Evolutionary conservation across 2,888 invertebrate genomes (phyloP).

Genomic region (Yponomeuta plumbellus): DNA sequence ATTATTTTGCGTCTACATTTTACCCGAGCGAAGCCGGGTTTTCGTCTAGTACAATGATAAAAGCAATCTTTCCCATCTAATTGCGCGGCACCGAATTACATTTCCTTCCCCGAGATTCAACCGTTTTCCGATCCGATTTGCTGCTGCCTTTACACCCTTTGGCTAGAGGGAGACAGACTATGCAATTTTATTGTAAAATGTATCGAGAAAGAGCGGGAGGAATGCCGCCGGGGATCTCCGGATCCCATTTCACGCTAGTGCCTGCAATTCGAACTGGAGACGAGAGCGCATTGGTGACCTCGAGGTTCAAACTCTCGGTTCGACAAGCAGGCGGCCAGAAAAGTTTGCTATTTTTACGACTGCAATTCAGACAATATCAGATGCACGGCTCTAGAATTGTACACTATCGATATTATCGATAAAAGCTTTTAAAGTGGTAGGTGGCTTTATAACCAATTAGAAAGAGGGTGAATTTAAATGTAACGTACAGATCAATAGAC

Average conservation of each 20-base stretch:
- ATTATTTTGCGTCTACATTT: too few species aligned
- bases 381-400: background rate
- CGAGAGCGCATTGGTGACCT: background rate
- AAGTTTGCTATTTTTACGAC: background rate
- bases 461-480: too few species aligned
- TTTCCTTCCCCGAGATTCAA: background rate
- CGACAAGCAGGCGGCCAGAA: background rate
- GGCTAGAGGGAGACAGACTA: background rate
- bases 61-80: constrained; percentile 1
- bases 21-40: too few species aligned
- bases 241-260: constrained; percentile 6
- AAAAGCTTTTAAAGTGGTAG: background rate
- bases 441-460: background rate
- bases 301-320: background rate
- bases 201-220: background rate
- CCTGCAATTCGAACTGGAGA: background rate
- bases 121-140: constrained; percentile 1
- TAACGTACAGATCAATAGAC: too few species aligned
- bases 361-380: background rate
- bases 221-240: background rate
- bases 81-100: background rate
- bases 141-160: background rate
- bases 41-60: background rate
- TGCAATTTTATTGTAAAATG: background rate
- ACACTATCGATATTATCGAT: background rate